Percentiles rank a stretch among this genome's conserved stretches.
Evolutionary conservation across 1,140 invertebrate species (phyloP).

Genomic region (Drosophila subpulchrella): DNA sequence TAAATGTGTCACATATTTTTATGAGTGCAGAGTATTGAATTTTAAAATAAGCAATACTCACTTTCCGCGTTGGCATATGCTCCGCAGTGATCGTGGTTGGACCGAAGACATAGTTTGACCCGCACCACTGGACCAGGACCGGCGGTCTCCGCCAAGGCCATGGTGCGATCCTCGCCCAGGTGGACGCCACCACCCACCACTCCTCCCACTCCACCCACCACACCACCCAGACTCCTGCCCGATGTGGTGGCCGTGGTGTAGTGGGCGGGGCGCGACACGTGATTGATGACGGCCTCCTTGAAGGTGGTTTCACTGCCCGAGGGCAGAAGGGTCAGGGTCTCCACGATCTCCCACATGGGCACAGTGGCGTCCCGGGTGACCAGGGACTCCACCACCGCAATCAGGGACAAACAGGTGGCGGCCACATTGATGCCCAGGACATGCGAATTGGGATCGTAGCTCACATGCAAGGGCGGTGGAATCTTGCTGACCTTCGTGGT

Average conservation of each 20-base stretch:
- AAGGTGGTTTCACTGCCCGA: conserved; percentile 88
- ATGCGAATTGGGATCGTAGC: conserved; percentile 91
- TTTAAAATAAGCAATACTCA: conserved; percentile 85
- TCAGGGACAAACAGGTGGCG: conserved; percentile 89
- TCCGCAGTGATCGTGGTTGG: conserved; percentile 92
- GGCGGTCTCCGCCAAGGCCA: conserved; percentile 85
- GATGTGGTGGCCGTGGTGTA: conserved; percentile 71
- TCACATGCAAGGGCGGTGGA: conserved; percentile 91
- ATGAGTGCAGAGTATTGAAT: no score
- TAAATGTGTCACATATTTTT: no score
- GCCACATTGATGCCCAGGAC: conserved; percentile 92
- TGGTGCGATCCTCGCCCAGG: conserved; percentile 85
- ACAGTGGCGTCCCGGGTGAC: conserved; percentile 86
- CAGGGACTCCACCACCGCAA: conserved; percentile 90
- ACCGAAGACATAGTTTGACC: conserved; percentile 91
- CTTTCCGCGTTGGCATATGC: conserved; percentile 92
- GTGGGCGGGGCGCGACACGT: conserved; percentile 83
- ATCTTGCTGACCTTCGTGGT: conserved; percentile 94
- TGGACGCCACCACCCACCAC: conserved; percentile 66
- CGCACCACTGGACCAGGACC: conserved; percentile 88
- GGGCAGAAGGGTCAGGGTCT: conserved; percentile 88
- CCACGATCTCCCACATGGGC: conserved; percentile 89
- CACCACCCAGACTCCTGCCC: conserved; percentile 57
- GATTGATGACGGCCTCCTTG: conserved; percentile 88
- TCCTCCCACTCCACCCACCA: conserved; percentile 60